A percentile compares a stretch with the other conserved stretches of the same genome.
phyloP scores from a whole-genome alignment of 2,797 vertebrate species.

The Lindbergichthys nudifrons region DNA sequence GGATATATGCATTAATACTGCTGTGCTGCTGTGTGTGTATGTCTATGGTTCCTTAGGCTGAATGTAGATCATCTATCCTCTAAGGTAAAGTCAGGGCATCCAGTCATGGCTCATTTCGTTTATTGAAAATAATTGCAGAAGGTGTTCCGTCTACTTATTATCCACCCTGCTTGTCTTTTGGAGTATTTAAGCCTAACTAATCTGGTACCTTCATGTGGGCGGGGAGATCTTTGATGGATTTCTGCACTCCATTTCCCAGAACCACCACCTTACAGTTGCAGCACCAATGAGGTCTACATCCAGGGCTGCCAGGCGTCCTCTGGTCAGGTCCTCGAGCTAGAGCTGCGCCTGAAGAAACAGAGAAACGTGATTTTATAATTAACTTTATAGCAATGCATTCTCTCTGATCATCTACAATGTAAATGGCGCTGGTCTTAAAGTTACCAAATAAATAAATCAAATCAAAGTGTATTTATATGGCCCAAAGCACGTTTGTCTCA shows the following conservation, averaged over 20 bases:
- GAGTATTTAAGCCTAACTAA: neutral
- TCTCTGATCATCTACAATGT: neutral
- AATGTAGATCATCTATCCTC: constrained; percentile 45
- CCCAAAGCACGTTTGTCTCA: too few species aligned
- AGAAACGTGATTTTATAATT: neutral
- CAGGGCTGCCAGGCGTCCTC: constrained; percentile 79
- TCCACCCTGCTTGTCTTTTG: neutral
- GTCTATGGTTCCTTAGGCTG: constrained; percentile 34
- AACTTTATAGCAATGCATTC: constrained; percentile 4
- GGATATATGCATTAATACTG: constrained; percentile 20
- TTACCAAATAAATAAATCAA: constrained; percentile 10
- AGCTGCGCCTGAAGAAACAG: constrained; percentile 78
- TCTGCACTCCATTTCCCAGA: constrained; percentile 94
- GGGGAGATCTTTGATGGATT: constrained; percentile 88
- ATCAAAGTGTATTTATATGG: too few species aligned
- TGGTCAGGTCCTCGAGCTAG: constrained; percentile 83
- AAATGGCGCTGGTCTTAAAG: neutral
- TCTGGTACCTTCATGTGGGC: constrained; percentile 77
- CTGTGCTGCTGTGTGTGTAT: constrained; percentile 14
- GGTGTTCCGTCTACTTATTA: neutral
- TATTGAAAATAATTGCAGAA: constrained; percentile 12
- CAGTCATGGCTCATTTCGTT: constrained; percentile 26
- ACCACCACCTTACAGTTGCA: constrained; percentile 97
- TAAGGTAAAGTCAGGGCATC: constrained; percentile 33
- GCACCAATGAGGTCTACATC: constrained; percentile 93